Percentiles rank a stretch among this genome's conserved stretches.
These are phyloP conservation scores for Chrysoperla carnea DNA, from an alignment of 1,140 invertebrate genomes.

Conservation along the genomic window DNA sequence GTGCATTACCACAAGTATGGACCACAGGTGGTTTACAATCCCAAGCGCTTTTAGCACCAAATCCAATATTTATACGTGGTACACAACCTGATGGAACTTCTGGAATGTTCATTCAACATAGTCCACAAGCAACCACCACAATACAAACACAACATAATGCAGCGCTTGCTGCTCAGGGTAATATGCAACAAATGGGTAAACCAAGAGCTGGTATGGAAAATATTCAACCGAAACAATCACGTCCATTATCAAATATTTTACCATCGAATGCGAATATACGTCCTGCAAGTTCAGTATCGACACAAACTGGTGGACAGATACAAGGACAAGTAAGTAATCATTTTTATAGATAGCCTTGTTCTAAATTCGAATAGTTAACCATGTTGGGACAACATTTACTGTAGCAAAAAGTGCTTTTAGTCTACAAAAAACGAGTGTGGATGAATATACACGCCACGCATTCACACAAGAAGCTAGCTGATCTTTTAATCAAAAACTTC, in stretches of 20 bases:
- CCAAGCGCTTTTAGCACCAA: constrained; percentile 43
- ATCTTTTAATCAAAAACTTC: no score
- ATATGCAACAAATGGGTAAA: constrained; percentile 34
- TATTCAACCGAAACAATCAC: constrained; percentile 28
- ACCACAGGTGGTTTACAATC: constrained; percentile 43
- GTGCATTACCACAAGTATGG: constrained; percentile 50
- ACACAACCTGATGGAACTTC: constrained; percentile 49
- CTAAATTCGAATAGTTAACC: no score
- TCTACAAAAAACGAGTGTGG: no score
- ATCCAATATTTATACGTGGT: constrained; percentile 70
- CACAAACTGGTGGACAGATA: constrained; percentile 48
- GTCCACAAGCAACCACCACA: constrained; percentile 41
- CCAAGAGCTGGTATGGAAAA: constrained; percentile 29
- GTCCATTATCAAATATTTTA: constrained; percentile 44
- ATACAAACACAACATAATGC: constrained; percentile 31
- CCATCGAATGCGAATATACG: constrained; percentile 46
- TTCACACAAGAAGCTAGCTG: no score
- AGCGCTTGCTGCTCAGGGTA: constrained; percentile 28
- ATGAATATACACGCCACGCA: no score
- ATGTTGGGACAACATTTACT: no score
- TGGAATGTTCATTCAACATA: constrained; percentile 74
- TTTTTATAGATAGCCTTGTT: no score
- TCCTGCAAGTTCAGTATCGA: constrained; percentile 58
- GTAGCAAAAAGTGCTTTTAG: no score
- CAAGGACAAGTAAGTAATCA: constrained; percentile 31